A percentile compares a stretch with the other conserved stretches of the same genome.
Conservation (phyloP, 2,888 invertebrate genomes). For the Anaspis maculata region DNA sequence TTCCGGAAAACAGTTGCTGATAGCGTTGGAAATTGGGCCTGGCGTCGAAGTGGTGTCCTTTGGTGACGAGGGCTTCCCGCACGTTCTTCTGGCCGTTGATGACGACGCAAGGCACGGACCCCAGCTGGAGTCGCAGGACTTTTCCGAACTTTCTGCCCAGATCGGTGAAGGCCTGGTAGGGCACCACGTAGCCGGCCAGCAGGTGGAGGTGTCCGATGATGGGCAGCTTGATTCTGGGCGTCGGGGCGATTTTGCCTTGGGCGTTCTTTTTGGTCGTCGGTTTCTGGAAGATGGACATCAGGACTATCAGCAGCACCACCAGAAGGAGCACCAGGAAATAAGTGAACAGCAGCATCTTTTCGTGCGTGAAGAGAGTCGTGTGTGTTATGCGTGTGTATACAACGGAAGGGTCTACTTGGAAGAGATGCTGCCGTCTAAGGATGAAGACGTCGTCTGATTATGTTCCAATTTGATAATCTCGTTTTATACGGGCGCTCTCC, state of each 20-base stretch:
- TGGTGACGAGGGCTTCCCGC: slow-evolving; percentile 41
- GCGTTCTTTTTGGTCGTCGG: slow-evolving; percentile 1
- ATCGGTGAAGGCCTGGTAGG: slow-evolving; percentile 50
- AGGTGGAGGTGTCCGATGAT: slow-evolving; percentile 51
- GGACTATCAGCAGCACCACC: not conserved
- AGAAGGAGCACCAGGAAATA: not conserved
- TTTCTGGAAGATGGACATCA: not conserved
- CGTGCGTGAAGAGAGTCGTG: no score
- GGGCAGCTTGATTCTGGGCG: slow-evolving; percentile 49
- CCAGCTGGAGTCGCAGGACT: slow-evolving; percentile 48
- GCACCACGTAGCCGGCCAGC: slow-evolving; percentile 49
- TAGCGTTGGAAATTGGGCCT: slow-evolving; percentile 57
- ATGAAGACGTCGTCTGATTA: not conserved
- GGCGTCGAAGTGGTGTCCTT: slow-evolving; percentile 55
- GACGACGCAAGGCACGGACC: slow-evolving; percentile 48
- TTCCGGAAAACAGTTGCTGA: slow-evolving; percentile 53
- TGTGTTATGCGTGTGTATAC: no score
- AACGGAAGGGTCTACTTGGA: no score
- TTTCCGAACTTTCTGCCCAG: slow-evolving; percentile 47
- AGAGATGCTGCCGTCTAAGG: no score
- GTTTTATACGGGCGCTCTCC: slow-evolving; percentile 1
- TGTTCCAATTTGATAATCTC: not conserved
- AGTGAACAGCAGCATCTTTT: not conserved
- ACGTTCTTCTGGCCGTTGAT: slow-evolving; percentile 44
- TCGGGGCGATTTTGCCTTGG: slow-evolving; percentile 15